Evolutionary conservation across 2,797 vertebrate genomes (phyloP).

Genomic region (Chelon auratus): DNA sequence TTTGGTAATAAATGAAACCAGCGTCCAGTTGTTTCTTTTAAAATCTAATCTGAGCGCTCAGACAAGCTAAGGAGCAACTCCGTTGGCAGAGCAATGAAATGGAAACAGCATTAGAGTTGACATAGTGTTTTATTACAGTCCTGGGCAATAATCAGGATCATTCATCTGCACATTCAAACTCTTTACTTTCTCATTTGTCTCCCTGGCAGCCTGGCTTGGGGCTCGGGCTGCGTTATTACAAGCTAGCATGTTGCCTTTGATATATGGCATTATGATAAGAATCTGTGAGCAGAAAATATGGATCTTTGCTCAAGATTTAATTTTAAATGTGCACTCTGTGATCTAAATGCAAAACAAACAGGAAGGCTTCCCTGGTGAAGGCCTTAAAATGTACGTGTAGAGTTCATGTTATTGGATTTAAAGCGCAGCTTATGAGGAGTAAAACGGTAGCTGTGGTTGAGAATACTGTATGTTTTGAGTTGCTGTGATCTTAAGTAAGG

Average conservation of each 20-base stretch:
- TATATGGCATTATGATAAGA: conserved; percentile 51
- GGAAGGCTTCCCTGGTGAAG: background rate
- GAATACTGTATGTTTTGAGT: conserved; percentile 2
- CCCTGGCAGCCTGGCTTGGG: conserved; percentile 20
- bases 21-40: conserved; percentile 51
- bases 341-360: conserved; percentile 46
- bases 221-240: conserved; percentile 26
- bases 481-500: background rate
- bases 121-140: conserved; percentile 80
- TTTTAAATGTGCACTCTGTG: conserved; percentile 52
- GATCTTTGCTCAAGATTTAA: conserved; percentile 44
- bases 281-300: conserved; percentile 42
- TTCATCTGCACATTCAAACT: conserved; percentile 80
- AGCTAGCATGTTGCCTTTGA: conserved; percentile 54
- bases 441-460: background rate
- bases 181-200: conserved; percentile 77
- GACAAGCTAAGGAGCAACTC: conserved; percentile 47
- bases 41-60: conserved; percentile 57
- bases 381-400: background rate
- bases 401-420: conserved; percentile 24
- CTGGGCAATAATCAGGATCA: conserved; percentile 65
- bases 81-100: conserved; percentile 45
- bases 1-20: conserved; percentile 41
- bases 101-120: conserved; percentile 68
- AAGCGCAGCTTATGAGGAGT: background rate